Percentiles rank a stretch among this genome's conserved stretches.
Conservation (phyloP, 2,113 vertebrate species). For the Egretta garzetta region DNA sequence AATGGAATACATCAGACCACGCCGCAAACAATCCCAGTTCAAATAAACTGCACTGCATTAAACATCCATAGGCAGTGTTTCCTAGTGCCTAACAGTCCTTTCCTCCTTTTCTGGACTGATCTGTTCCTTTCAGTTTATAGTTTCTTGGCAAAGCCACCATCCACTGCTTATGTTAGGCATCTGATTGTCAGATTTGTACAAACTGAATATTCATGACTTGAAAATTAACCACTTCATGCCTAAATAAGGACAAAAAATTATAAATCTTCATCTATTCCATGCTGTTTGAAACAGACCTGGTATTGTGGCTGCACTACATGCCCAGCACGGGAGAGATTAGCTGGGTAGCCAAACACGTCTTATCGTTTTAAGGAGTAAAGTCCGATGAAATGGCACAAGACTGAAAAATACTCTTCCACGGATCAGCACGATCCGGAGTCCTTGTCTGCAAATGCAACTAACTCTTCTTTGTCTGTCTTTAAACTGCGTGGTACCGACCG, state of each 20-base stretch:
- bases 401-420: not conserved
- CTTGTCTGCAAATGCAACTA: conserved; percentile 66
- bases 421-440: conserved; percentile 43
- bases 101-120: conserved; percentile 75
- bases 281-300: not conserved
- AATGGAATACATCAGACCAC: conserved; percentile 38
- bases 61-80: conserved; percentile 53
- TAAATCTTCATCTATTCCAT: not conserved
- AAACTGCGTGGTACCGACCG: conserved; percentile 57
- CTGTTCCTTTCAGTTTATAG: conserved; percentile 76
- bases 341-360: not conserved
- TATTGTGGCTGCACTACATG: not conserved
- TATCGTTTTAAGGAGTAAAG: conserved; percentile 19
- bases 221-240: conserved; percentile 77
- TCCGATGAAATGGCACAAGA: conserved; percentile 41
- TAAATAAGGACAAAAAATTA: conserved; percentile 16
- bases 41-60: conserved; percentile 43
- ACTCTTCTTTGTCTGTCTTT: conserved; percentile 79
- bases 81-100: conserved; percentile 47
- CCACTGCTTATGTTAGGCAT: conserved; percentile 79
- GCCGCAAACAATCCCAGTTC: conserved; percentile 41
- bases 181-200: conserved; percentile 80
- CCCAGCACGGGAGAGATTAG: not conserved
- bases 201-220: conserved; percentile 80
- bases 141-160: conserved; percentile 77